Evolutionary conservation across 2,888 invertebrate genomes (phyloP).

Genomic region (Neoscelio sp.): DNA sequence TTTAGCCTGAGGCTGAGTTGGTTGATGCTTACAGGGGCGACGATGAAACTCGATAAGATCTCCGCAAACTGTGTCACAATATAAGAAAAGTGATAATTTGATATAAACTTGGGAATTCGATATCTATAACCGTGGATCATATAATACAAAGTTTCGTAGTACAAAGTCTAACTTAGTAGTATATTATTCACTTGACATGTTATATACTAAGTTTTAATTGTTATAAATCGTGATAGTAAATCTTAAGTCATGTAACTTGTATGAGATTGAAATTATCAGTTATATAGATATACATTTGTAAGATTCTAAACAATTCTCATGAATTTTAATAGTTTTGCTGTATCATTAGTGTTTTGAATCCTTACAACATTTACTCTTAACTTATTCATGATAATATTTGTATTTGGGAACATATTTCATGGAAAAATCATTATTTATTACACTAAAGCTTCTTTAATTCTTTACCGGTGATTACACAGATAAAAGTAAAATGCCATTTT

Average conservation of each 20-base stretch:
- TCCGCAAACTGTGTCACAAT: constrained; percentile 22
- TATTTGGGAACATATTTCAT: too few relatives aligned
- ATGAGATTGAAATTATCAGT: constrained; percentile 31
- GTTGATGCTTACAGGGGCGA: constrained; percentile 13
- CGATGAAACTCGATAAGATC: constrained; percentile 18
- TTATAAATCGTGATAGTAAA: constrained; percentile 73
- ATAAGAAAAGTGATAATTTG: constrained; percentile 30
- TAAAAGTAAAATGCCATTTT: too few relatives aligned
- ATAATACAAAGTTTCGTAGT: constrained; percentile 75
- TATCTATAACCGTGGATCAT: constrained; percentile 73
- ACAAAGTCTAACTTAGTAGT: constrained; percentile 54
- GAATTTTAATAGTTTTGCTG: neutral
- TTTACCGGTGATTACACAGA: too few relatives aligned
- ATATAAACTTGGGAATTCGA: constrained; percentile 31
- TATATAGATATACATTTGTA: neutral
- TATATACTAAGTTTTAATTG: constrained; percentile 78
- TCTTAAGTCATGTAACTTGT: constrained; percentile 49
- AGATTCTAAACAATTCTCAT: neutral
- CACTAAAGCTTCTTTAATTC: too few relatives aligned
- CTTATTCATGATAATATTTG: too few relatives aligned
- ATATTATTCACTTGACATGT: constrained; percentile 66
- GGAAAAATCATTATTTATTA: too few relatives aligned
- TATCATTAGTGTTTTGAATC: neutral
- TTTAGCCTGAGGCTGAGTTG: constrained; percentile 13
- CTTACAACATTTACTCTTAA: too few relatives aligned